phyloP scores from a whole-genome alignment of 2,797 vertebrate species.

The Eleutherodactylus coqui region DNA sequence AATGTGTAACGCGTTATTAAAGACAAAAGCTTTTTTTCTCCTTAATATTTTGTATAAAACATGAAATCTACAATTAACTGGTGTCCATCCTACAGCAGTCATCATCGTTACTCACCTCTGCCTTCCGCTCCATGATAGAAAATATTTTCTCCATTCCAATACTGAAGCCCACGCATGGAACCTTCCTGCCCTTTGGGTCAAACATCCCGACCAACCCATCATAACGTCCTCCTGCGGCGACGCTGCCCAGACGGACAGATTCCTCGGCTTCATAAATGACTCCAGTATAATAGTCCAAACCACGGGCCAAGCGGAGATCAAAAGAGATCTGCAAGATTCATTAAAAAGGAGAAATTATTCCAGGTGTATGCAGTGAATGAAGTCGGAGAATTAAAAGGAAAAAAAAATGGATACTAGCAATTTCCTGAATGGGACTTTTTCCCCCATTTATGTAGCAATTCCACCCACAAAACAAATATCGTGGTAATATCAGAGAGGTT shows the following conservation, averaged over 20 bases:
- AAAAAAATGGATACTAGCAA: too few relatives aligned
- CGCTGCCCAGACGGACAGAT: slow-evolving; percentile 83
- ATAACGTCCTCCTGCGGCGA: slow-evolving; percentile 91
- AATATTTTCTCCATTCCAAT: slow-evolving; percentile 93
- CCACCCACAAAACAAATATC: too few relatives aligned
- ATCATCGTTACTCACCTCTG: slow-evolving; percentile 81
- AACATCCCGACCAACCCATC: slow-evolving; percentile 97
- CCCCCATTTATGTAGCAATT: too few relatives aligned
- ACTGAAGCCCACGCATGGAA: slow-evolving; percentile 94
- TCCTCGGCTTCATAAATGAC: slow-evolving; percentile 93
- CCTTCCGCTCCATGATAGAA: slow-evolving; percentile 92
- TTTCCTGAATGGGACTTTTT: background rate
- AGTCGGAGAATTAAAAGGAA: background rate
- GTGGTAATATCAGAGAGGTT: too few relatives aligned
- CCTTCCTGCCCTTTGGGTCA: slow-evolving; percentile 90
- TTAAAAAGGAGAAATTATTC: slow-evolving; percentile 2
- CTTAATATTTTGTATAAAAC: too few relatives aligned
- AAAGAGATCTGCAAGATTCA: slow-evolving; percentile 77
- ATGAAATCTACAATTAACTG: too few relatives aligned
- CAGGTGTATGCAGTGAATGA: too few relatives aligned
- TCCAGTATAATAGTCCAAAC: slow-evolving; percentile 95
- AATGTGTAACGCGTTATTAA: too few relatives aligned
- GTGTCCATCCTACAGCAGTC: too few relatives aligned
- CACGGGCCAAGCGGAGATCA: slow-evolving; percentile 93
- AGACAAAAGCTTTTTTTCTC: too few relatives aligned